Percentiles rank a stretch among this genome's conserved stretches.
phyloP scores from a whole-genome alignment of 92 coral and sea anemone genomes.

The Actinostola sp. region DNA sequence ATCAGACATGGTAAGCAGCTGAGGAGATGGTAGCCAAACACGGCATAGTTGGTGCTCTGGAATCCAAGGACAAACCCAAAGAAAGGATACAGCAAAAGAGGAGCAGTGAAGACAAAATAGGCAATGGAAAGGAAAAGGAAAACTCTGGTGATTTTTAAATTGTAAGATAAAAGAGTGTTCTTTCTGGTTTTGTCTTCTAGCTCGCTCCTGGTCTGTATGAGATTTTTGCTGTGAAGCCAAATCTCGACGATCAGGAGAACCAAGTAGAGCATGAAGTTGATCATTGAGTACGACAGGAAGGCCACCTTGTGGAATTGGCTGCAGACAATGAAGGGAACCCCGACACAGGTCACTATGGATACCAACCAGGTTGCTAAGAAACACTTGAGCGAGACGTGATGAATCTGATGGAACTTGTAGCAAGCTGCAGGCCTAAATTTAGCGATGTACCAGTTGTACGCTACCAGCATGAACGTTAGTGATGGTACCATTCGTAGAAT shows the following conservation, averaged over 20 bases:
- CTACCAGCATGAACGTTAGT: constrained; percentile 21
- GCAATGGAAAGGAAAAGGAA: constrained; percentile 23
- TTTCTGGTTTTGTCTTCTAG: constrained; percentile 16
- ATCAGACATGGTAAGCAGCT: constrained; percentile 36
- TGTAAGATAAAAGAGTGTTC: constrained; percentile 8
- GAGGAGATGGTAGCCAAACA: constrained; percentile 17
- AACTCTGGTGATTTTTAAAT: constrained; percentile 37
- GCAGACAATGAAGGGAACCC: constrained; percentile 54
- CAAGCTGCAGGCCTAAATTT: constrained; percentile 31
- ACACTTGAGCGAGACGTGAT: constrained; percentile 7
- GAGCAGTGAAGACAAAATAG: constrained; percentile 21
- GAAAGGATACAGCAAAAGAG: constrained; percentile 20
- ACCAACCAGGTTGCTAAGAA: constrained; percentile 32
- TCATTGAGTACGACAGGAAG: constrained; percentile 16
- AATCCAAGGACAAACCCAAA: not conserved
- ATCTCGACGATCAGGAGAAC: constrained; percentile 14
- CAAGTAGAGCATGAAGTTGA: not conserved
- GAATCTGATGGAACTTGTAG: constrained; percentile 33
- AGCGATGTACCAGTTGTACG: constrained; percentile 38
- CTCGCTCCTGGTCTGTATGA: constrained; percentile 6
- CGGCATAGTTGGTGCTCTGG: constrained; percentile 13
- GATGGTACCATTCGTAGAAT: constrained; percentile 24
- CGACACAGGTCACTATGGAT: constrained; percentile 40
- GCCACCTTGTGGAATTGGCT: constrained; percentile 8
- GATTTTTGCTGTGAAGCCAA: constrained; percentile 15